These are phyloP conservation scores for Paedocypris sp. DNA, from an alignment of 2,113 vertebrate genomes.

Conservation along the genomic window DNA sequence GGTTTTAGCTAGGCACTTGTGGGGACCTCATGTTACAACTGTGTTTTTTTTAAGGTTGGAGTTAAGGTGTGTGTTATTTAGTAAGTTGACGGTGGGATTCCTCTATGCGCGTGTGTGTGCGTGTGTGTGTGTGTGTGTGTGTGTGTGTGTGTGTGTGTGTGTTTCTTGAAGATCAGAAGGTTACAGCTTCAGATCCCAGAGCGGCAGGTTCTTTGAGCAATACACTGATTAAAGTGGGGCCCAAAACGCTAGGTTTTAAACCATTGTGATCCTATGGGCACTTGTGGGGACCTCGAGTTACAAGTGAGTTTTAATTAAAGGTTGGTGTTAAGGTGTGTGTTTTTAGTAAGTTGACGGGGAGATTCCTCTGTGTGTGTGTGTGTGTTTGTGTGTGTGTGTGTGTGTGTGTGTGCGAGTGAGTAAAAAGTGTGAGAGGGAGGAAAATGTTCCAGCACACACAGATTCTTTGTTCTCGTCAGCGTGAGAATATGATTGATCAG, in stretches of 20 bases:
- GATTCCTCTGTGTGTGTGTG: neutral
- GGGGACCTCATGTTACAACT: too few relatives aligned
- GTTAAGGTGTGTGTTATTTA: neutral
- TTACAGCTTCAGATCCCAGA: too few relatives aligned
- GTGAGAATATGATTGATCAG: neutral
- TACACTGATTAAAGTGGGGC: too few relatives aligned
- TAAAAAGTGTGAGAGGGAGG: neutral
- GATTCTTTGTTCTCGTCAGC: constrained; percentile 24
- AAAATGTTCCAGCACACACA: neutral
- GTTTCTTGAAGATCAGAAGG: too few relatives aligned
- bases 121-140: neutral
- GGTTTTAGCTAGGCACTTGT: too few relatives aligned
- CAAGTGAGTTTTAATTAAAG: too few relatives aligned
- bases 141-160: neutral
- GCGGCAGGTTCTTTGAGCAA: too few relatives aligned
- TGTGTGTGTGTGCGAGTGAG: neutral
- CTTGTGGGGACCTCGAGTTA: too few relatives aligned
- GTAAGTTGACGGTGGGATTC: neutral
- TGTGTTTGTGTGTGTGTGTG: neutral
- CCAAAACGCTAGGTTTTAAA: too few relatives aligned
- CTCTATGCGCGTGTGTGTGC: neutral
- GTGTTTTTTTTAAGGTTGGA: too few relatives aligned
- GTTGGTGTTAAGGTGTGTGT: constrained; percentile 4
- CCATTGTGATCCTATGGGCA: too few relatives aligned
- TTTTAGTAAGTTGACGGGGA: neutral